phyloP scores from a whole-genome alignment of 2,888 invertebrate species.

The Lasioglossum pauxillum region DNA sequence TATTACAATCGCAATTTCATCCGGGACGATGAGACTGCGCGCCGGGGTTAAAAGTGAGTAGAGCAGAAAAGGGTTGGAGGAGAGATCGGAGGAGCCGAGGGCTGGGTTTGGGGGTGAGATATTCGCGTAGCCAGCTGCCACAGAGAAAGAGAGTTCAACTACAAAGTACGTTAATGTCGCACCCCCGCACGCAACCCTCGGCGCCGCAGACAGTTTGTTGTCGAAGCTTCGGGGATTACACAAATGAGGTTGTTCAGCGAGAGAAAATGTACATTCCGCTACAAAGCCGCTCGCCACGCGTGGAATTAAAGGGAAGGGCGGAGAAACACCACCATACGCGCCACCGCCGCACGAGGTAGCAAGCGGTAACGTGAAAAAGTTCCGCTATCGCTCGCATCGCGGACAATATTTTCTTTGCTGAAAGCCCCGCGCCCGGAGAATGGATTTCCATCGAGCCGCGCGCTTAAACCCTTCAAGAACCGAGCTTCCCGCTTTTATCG shows the following conservation, averaged over 20 bases:
- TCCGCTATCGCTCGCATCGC: conserved; percentile 62
- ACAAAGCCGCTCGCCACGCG: conserved; percentile 69
- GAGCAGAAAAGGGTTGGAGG: conserved; percentile 24
- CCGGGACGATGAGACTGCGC: conserved; percentile 55
- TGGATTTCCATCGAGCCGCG: conserved; percentile 69
- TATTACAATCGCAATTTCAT: conserved; percentile 80
- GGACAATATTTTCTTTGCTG: conserved; percentile 73
- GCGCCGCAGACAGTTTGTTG: conserved; percentile 76
- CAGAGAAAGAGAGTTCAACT: conserved; percentile 52
- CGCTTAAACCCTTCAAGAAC: conserved; percentile 70
- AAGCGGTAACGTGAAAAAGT: conserved; percentile 62
- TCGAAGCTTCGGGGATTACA: conserved; percentile 79
- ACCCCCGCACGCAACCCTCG: conserved; percentile 59
- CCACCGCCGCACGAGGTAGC: not conserved
- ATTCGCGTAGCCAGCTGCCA: not conserved
- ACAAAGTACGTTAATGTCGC: conserved; percentile 78
- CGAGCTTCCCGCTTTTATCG: conserved; percentile 60
- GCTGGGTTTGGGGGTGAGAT: not conserved
- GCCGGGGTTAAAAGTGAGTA: conserved; percentile 18
- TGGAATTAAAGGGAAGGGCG: conserved; percentile 67
- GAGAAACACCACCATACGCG: not conserved
- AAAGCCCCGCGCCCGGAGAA: conserved; percentile 65
- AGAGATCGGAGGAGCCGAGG: not conserved
- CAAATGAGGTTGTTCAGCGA: conserved; percentile 79
- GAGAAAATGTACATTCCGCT: conserved; percentile 73